These are phyloP conservation scores for Argentina silus DNA, from an alignment of 2,797 vertebrate species.

Conservation along the genomic window DNA sequence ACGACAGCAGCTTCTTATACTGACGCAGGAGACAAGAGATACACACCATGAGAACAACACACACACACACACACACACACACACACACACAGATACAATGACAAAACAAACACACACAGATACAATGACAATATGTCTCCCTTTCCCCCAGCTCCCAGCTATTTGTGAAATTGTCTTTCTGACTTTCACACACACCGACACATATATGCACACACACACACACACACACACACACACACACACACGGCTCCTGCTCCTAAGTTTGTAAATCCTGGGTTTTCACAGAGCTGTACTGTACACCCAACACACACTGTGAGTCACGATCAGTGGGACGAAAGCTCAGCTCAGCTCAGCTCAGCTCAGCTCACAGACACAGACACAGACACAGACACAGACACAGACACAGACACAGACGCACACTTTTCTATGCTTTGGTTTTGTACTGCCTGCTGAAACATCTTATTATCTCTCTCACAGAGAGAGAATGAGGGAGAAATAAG, in stretches of 20 bases:
- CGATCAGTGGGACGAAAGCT: too few relatives aligned
- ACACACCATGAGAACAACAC: background rate
- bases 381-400: background rate
- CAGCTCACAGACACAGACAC: too few relatives aligned
- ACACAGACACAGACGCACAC: background rate
- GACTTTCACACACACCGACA: too few relatives aligned
- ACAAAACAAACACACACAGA: background rate
- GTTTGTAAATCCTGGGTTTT: too few relatives aligned
- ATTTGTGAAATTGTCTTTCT: background rate
- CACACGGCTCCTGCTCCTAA: too few relatives aligned
- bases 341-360: too few relatives aligned
- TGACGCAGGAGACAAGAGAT: slow-evolving; percentile 57
- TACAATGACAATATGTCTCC: background rate
- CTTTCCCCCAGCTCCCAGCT: background rate
- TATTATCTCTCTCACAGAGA: background rate
- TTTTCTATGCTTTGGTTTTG: too few relatives aligned
- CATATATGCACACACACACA: too few relatives aligned
- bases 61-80: background rate
- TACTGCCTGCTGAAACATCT: background rate
- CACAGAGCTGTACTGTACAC: too few relatives aligned
- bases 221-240: too few relatives aligned
- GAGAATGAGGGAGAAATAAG: background rate
- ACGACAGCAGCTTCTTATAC: slow-evolving; percentile 92
- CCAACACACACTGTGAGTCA: too few relatives aligned
- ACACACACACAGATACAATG: background rate